Conservation (phyloP, 2,113 vertebrate species). For the Xiphias gladius region DNA sequence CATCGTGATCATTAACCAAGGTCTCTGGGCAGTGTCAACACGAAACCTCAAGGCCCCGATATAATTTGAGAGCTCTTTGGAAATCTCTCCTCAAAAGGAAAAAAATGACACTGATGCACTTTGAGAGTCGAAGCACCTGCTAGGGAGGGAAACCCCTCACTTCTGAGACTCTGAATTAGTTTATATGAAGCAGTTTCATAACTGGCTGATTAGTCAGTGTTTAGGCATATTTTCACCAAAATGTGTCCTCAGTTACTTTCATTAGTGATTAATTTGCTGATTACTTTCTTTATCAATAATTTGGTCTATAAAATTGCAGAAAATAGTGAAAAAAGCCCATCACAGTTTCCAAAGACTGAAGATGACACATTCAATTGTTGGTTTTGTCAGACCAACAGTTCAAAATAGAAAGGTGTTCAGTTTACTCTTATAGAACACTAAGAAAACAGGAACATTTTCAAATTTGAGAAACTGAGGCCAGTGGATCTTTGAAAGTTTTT, state of each 20-base stretch:
- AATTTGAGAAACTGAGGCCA: neutral
- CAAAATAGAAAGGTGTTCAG: neutral
- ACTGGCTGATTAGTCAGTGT: slow-evolving; percentile 7
- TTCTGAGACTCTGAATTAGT: slow-evolving; percentile 42
- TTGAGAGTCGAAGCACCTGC: slow-evolving; percentile 64
- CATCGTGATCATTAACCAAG: slow-evolving; percentile 77
- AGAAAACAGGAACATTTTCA: neutral
- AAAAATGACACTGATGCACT: slow-evolving; percentile 74
- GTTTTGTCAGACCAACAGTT: neutral
- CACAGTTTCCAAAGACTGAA: neutral
- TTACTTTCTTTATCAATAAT: neutral
- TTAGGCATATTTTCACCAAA: slow-evolving; percentile 1
- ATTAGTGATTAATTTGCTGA: neutral
- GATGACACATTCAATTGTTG: neutral
- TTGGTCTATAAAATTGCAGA: neutral
- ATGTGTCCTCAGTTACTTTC: neutral
- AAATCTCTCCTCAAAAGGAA: slow-evolving; percentile 74
- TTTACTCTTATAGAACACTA: neutral
- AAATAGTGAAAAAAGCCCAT: neutral
- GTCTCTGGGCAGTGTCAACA: slow-evolving; percentile 75
- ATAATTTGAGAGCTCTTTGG: slow-evolving; percentile 75
- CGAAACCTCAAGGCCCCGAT: slow-evolving; percentile 69
- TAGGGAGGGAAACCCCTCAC: slow-evolving; percentile 69
- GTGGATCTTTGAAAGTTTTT: too few species aligned
- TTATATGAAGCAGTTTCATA: slow-evolving; percentile 48